Conservation (phyloP, 1,140 invertebrate genomes). For the Sminthurinus signatus region DNA sequence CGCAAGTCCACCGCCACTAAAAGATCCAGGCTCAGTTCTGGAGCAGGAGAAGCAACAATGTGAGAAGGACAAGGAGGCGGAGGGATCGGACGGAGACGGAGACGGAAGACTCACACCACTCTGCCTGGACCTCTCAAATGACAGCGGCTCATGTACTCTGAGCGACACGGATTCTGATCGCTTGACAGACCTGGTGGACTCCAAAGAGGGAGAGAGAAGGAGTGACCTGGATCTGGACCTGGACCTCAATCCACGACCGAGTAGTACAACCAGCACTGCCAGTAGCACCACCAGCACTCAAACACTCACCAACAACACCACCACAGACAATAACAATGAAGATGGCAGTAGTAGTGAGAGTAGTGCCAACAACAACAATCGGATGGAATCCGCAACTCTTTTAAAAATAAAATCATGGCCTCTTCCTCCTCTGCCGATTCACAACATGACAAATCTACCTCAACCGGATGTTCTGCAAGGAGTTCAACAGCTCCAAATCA, state of each 20-base stretch:
- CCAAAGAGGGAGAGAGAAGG: not conserved
- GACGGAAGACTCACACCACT: constrained; percentile 7
- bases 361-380: too few species aligned
- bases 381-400: too few species aligned
- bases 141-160: constrained; percentile 32
- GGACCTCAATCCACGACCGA: not conserved
- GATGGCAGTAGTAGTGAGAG: too few species aligned
- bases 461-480: constrained; percentile 40
- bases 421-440: too few species aligned
- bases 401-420: too few species aligned
- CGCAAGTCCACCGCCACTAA: constrained; percentile 36
- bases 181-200: not conserved
- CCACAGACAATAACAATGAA: not conserved
- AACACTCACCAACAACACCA: constrained; percentile 22
- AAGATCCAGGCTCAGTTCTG: constrained; percentile 20
- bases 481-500: constrained; percentile 34
- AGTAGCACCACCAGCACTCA: constrained; percentile 27
- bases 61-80: too few species aligned
- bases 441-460: constrained; percentile 21
- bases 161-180: constrained; percentile 36
- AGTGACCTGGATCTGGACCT: constrained; percentile 4
- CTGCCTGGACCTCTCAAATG: constrained; percentile 6
- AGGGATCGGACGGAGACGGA: too few species aligned
- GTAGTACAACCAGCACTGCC: constrained; percentile 25
- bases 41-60: constrained; percentile 12